Percentiles rank a stretch among this genome's conserved stretches.
phyloP scores from a whole-genome alignment of 2,888 invertebrate species.

The Penaeus monodon region DNA sequence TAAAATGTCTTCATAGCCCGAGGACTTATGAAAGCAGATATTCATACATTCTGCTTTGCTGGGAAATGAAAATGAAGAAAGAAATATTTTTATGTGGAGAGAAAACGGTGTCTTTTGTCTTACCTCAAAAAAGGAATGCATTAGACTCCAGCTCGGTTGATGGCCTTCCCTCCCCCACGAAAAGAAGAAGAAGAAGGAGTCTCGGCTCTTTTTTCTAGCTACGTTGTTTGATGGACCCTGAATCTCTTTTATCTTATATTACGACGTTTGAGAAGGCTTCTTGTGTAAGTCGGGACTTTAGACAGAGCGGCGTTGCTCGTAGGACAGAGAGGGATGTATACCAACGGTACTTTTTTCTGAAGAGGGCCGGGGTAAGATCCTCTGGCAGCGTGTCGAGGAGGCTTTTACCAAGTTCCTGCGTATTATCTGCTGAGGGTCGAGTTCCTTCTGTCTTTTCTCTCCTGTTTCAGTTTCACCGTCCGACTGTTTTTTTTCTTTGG shows the following conservation, averaged over 20 bases:
- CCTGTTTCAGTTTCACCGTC: no score
- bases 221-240: conserved; percentile 24
- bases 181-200: neutral
- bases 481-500: no score
- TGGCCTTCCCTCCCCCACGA: neutral
- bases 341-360: no score
- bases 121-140: conserved; percentile 34
- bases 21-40: conserved; percentile 53
- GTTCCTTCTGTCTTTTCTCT: no score
- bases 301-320: no score
- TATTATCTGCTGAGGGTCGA: no score
- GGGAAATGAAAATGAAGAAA: conserved; percentile 47
- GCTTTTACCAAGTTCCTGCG: no score
- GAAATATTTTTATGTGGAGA: conserved; percentile 43
- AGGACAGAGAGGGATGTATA: no score
- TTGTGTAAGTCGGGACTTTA: neutral
- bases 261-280: conserved; percentile 19
- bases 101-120: conserved; percentile 24
- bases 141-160: conserved; percentile 32
- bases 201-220: conserved; percentile 1
- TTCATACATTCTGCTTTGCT: conserved; percentile 54
- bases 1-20: conserved; percentile 52
- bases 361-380: no score
- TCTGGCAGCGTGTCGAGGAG: no score
- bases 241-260: conserved; percentile 17